Evolutionary conservation across 2,797 vertebrate genomes (phyloP).

Genomic region (Acanthopagrus latus): DNA sequence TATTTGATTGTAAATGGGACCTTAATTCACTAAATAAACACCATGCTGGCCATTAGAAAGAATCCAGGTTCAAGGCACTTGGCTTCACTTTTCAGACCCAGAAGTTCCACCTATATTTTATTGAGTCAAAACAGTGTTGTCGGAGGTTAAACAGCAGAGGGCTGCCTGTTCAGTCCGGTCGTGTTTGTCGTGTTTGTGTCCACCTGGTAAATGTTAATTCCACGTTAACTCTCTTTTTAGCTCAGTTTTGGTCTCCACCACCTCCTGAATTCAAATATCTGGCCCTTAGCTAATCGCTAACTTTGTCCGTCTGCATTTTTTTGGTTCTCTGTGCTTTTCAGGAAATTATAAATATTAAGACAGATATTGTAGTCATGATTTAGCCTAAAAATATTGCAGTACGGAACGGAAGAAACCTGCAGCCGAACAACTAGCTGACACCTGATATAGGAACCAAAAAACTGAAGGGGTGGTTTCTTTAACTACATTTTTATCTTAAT

Average conservation of each 20-base stretch:
- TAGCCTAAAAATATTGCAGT: too few species aligned
- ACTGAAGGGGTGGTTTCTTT: not conserved
- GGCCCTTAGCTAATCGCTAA: not conserved
- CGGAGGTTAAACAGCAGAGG: not conserved
- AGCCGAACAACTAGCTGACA: not conserved
- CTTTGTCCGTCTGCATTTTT: not conserved
- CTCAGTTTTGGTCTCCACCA: conserved; percentile 3
- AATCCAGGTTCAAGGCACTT: too few species aligned
- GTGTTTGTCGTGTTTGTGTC: not conserved
- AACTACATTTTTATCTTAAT: not conserved
- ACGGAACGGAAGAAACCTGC: too few species aligned
- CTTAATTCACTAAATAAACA: too few species aligned
- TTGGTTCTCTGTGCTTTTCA: too few species aligned
- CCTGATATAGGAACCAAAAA: not conserved
- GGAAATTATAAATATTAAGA: too few species aligned
- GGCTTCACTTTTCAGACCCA: too few species aligned
- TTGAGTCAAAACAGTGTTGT: too few species aligned
- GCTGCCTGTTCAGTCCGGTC: not conserved
- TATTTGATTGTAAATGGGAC: too few species aligned
- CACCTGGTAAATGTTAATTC: not conserved
- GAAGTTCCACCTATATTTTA: too few species aligned
- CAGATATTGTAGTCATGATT: too few species aligned
- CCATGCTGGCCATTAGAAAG: too few species aligned
- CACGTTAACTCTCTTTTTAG: not conserved
- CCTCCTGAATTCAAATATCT: not conserved